Evolutionary conservation across 1,140 invertebrate genomes (phyloP), one percentile per base, ranked within the genome.

Genomic region (Rhysida immarginata): DNA sequence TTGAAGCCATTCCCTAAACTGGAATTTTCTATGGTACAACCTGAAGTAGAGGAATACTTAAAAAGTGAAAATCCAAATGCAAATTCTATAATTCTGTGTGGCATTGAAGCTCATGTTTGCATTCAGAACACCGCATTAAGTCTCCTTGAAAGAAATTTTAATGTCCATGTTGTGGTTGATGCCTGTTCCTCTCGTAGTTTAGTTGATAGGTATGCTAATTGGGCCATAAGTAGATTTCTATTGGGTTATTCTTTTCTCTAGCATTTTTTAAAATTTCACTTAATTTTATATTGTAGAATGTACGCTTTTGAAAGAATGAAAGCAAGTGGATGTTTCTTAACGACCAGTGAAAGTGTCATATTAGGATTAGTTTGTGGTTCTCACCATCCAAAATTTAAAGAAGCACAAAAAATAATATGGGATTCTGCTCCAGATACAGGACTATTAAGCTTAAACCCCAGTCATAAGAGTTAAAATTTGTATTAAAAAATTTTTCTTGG

Each of bases 81-180:
- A 2, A 71, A 79, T 55, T 74, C 73, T 16, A 66, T 83, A 27
- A 62, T 82, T 27, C 59, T 83, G 0, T 82, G 79, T 69, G 81
- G 81, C 3, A 83, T 83, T 59, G 81, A 83, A 64, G 71, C 78
- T 3, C 81, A 83, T 64, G 81, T 77, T 2, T 83, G 81, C 66
- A 72, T 83, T 2, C 75, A 77, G 59, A 74, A 78, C 58, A 82
- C 79, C 27, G 71, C 74, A 1, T 61, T 82, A 16, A 74, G 78
- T 63, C 65, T 81, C 2, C 55, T 79, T 8, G 74, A 78, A 53
- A 68, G 69, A 56, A 73, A 74, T 3, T 75, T 70, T 61, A 69
- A 78, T 63, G 81, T 82, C 2, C 79, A 83, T 66, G 69, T 83
- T 26, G 68, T 82, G 50, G 79, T 77, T 2, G 81, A 82, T 69